Evolutionary conservation across 2,888 invertebrate species (phyloP).

Genomic region (Pterostichus madidus): DNA sequence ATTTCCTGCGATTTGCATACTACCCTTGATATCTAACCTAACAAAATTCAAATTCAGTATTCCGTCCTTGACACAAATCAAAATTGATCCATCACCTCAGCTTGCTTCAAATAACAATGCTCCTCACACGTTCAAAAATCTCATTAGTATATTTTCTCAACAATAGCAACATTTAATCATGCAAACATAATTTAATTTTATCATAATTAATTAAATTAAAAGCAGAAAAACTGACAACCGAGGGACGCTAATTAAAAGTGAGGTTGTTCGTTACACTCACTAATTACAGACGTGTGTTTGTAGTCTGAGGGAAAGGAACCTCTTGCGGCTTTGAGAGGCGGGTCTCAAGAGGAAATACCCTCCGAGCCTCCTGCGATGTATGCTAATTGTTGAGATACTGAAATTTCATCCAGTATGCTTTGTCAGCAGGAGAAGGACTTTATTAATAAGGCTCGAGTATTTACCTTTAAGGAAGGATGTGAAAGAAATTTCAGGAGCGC

Average conservation of each 20-base stretch:
- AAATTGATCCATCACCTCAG: conserved; percentile 42
- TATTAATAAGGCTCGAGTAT: conserved; percentile 40
- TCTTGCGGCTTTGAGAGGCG: conserved; percentile 34
- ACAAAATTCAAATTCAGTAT: conserved; percentile 34
- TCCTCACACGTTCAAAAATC: not conserved
- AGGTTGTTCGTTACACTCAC: conserved; percentile 26
- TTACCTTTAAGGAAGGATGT: conserved; percentile 39
- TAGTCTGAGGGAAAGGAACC: not conserved
- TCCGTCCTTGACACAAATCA: conserved; percentile 31
- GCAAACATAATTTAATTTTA: conserved; percentile 3
- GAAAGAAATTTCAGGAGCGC: conserved; percentile 23
- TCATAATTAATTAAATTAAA: conserved; percentile 36
- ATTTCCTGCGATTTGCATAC: conserved; percentile 38
- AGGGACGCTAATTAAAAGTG: conserved; percentile 49
- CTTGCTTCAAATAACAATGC: too few species aligned
- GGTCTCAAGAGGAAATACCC: not conserved
- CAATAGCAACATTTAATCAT: not conserved
- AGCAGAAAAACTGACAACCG: conserved; percentile 22
- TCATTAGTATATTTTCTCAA: not conserved
- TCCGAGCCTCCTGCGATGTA: not conserved
- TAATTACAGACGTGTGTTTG: conserved; percentile 43
- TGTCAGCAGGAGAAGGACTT: conserved; percentile 36
- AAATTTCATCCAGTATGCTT: conserved; percentile 50
- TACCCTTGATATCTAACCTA: not conserved
- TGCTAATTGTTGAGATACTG: conserved; percentile 45